Percentiles rank a stretch among this genome's conserved stretches.
These are phyloP conservation scores for Monochamus saltuarius DNA, from an alignment of 1,140 invertebrate genomes.

Conservation along the genomic window DNA sequence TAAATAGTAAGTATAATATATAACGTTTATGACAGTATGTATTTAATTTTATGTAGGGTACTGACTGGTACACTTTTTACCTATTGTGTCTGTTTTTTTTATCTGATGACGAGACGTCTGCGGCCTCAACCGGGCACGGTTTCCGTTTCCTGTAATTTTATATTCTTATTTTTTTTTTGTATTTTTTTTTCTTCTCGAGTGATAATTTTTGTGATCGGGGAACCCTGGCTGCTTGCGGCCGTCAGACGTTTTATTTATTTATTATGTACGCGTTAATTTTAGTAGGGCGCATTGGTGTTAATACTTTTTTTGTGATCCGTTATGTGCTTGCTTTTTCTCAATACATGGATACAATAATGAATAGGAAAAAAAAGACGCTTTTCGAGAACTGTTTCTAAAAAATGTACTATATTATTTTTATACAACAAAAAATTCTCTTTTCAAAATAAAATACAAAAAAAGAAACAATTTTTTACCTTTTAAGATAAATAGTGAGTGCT, in stretches of 20 bases:
- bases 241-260: not conserved
- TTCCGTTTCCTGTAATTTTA: slow-evolving; percentile 5
- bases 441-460: slow-evolving; percentile 3
- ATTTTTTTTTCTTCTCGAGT: slow-evolving; percentile 2
- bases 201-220: slow-evolving; percentile 13
- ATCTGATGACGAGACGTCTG: slow-evolving; percentile 1
- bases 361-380: too few species aligned
- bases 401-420: not conserved
- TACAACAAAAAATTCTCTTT: not conserved
- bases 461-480: slow-evolving; percentile 13
- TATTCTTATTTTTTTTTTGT: slow-evolving; percentile 9
- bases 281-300: not conserved
- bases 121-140: not conserved
- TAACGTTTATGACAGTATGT: too few species aligned
- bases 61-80: too few species aligned
- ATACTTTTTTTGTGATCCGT: slow-evolving; percentile 6
- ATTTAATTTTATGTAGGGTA: too few species aligned
- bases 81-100: not conserved
- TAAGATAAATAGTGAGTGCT: not conserved
- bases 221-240: not conserved
- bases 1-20: too few species aligned
- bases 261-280: not conserved
- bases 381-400: slow-evolving; percentile 11
- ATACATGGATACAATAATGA: slow-evolving; percentile 9
- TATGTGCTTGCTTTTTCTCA: slow-evolving; percentile 4